Base-by-base conservation (phyloP, 2,888 invertebrate species). In the Agriopis leucophaearia region DNA sequence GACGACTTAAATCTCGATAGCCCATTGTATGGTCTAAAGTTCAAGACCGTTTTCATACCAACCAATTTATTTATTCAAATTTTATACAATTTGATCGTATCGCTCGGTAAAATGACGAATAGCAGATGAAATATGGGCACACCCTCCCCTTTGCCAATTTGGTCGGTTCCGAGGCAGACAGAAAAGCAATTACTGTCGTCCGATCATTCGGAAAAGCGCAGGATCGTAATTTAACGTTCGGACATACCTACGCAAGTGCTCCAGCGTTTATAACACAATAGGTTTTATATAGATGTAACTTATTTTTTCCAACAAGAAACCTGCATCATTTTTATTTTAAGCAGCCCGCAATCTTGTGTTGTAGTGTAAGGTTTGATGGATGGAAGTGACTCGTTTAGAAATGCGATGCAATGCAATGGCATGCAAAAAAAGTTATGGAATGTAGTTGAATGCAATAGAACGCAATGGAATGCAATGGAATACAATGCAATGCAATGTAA, bases 101-200 rank as follows among this genome's bases (percentile, higher is more conserved):
- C 70, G 70, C 38, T 47, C 48, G 44, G 64, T 68, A 69, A 69
- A 65, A 69, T 69, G 69, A 71, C 64, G 69, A 66, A 70, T 64
- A 64, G 60, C 51, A 51, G 64, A 72, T 73, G 70, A 73, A 69
- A 67, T 74, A 71, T 74, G 69, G 69, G 63, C 63, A 63, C 70
- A 69, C 68, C 70, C 71, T 64, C 55, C 69, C 59, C 65, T 62
- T 70, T 70, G 81, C 83, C 86, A 89, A 88, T 89, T 90, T 87
- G 87, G 81, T 80, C 80, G 77, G 83, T 86, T 88, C 66, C 61
- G 50, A 64, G 69, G 76, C 79, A 76, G 83, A 83, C 86, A 82
- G 86, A 86, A 87, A 88, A 87, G 86, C 88, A 90, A 92, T 92
- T 90, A 91, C 88, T 86, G 84, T 81, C 85, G 84, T 87, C 87